Evolutionary conservation across 1,140 invertebrate genomes (phyloP).

Genomic region (Papilio xuthus): DNA sequence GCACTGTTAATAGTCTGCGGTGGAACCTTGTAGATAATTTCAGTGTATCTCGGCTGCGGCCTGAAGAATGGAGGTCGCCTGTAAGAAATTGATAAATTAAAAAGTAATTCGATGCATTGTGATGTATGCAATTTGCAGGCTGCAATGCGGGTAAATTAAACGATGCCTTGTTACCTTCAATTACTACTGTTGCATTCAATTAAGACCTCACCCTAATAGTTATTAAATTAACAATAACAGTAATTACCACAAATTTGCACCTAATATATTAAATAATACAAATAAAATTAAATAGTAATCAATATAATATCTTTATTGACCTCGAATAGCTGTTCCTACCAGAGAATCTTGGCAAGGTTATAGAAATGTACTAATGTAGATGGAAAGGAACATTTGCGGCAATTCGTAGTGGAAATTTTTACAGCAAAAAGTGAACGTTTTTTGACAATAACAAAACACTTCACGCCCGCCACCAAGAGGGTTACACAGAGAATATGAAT

Average conservation of each 20-base stretch:
- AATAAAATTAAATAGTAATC: not conserved
- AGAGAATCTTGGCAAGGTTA: not conserved
- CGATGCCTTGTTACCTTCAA: not conserved
- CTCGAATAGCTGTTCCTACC: not conserved
- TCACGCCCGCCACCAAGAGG: too few relatives aligned
- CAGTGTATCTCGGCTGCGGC: slow-evolving; percentile 73
- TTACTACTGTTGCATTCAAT: not conserved
- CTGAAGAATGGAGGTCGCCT: slow-evolving; percentile 72
- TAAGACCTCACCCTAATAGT: not conserved
- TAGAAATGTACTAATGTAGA: not conserved
- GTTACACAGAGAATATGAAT: too few relatives aligned
- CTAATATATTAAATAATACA: not conserved
- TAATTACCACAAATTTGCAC: not conserved
- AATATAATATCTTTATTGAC: not conserved
- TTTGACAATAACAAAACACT: too few relatives aligned
- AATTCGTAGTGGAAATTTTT: too few relatives aligned
- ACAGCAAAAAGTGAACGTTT: too few relatives aligned
- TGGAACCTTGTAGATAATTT: slow-evolving; percentile 62
- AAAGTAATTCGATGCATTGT: slow-evolving; percentile 6
- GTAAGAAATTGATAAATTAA: slow-evolving; percentile 43
- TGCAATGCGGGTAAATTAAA: not conserved
- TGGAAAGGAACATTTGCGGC: too few relatives aligned
- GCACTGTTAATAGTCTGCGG: slow-evolving; percentile 63
- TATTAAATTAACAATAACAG: not conserved
- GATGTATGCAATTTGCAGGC: not conserved